Evolutionary conservation across 1,140 invertebrate species (phyloP), one percentile per base, ranked within the genome.

Genomic region (Penaeus japonicus): DNA sequence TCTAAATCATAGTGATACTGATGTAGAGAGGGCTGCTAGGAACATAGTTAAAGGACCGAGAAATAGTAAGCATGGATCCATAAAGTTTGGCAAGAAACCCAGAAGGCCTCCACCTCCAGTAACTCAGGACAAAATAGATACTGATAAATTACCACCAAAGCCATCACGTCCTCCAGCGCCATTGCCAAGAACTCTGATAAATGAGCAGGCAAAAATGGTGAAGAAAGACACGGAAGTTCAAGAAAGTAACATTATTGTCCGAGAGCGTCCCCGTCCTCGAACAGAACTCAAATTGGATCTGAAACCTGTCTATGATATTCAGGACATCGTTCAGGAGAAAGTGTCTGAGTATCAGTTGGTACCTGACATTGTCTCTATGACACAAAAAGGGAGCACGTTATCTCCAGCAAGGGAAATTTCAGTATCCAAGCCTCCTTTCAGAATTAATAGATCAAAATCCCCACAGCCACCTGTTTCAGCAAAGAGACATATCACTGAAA

Each of bases 321-420:
- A 84, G 35, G 62, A 32, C 24, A 12, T 62, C 70, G 7, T 55
- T 27, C 10, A 55, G 53, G 53, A 27, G 22, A n/a, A 22, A 20
- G 70, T 32, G 10, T 35, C 39, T 20, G 57, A 39, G 30, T 84
- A 85, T 81, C 87, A 89, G n/a, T 57, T 75, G 2, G 39, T 80
- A 24, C 87, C 87, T 47, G 82, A 89, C 18, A 24, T 88, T n/a
- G 82, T 89, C 30, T 62, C 87, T 39, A 89, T 85, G 82, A 89
- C 82, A 22, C 87, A 80, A 22, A 73, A 84, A 55, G 85, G 78
- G 20, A 59, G 24, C 12, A 24, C 35, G 78, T n/a, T 77, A 12
- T 39, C 77, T 20, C 18, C 20, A 30, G 24, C 15, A 10, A 65
- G 20, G 12, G 81, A 85, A 62, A 59, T 30, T 57, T 47, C 53